phyloP scores from a whole-genome alignment of 2,888 invertebrate genomes.

The Rhopalosiphum nymphaeae region DNA sequence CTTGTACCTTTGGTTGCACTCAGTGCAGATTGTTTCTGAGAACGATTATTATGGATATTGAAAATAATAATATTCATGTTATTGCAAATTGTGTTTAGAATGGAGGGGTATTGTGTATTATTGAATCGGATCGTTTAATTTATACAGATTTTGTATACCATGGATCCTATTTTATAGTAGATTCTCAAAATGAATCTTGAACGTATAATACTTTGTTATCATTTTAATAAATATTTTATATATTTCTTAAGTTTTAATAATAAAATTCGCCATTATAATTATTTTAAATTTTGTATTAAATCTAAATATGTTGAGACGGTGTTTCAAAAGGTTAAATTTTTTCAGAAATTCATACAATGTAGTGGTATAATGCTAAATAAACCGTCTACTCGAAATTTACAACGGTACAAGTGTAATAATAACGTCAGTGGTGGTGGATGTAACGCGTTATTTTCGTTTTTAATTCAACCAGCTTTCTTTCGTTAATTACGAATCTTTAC shows the following conservation, averaged over 20 bases:
- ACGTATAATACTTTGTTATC: neutral
- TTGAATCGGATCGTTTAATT: neutral
- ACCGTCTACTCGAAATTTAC: neutral
- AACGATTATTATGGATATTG: neutral
- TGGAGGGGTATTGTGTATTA: neutral
- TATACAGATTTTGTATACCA: neutral
- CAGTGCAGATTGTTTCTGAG: neutral
- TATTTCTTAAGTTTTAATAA: neutral
- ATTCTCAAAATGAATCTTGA: neutral
- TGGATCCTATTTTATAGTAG: neutral
- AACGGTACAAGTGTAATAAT: neutral
- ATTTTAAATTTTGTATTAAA: neutral
- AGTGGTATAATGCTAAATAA: neutral
- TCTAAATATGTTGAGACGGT: neutral
- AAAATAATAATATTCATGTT: neutral
- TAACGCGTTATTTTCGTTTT: constrained; percentile 23
- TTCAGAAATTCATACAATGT: neutral
- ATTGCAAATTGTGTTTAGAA: neutral
- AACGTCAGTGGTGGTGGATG: neutral
- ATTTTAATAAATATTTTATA: neutral
- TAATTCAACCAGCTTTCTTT: constrained; percentile 15
- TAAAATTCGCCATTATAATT: neutral
- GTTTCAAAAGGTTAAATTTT: neutral
- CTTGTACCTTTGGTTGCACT: neutral
- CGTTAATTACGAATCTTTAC: constrained; percentile 28